Base-by-base conservation (phyloP, 2,113 vertebrate genomes). In the Etia nguti region DNA sequence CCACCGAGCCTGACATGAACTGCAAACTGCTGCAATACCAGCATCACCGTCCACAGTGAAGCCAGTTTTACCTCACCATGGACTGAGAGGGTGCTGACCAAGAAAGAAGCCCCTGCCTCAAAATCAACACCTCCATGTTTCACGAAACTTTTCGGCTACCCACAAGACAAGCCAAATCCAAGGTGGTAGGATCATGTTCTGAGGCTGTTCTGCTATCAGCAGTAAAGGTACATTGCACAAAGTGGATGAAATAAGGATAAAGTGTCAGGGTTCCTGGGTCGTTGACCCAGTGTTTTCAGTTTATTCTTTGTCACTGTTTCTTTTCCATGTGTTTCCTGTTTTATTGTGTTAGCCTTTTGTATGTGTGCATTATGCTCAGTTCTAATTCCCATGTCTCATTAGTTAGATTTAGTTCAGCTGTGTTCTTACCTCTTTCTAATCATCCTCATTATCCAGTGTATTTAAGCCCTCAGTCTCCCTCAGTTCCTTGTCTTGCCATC, bases 231-330 rank as follows among this genome's bases (percentile, higher is more conserved):
- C 59, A 65, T n/a, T n/a, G 10, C 20, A 41, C 6, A 68, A 41
- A 41, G 11, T 68, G 62, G 20, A 41, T 41, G 20, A 41, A 68
- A 68, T 41, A 2, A 68, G 62, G 20, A 68, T 41, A 5, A 38
- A 65, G 6, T 38, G 60, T 65, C 4, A n/a, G 60, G 34, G 8
- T 65, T 65, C 34, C 60, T 10, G 1, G 60, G 10, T 65, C 6
- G 1, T 5, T 36, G 31, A 36, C 0, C 10, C 0, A 62, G 31
- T 65, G 10, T n/a, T 36, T 65, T n/a, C 60, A 65, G 60, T 38
- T 38, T 36, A 62, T 62, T 65, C 2, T 36, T n/a, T n/a, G 31
- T 36, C 31, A 62, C 18, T 36, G 31, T 62, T 7, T 34, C 10
- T 34, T 62, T 62, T 60, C 59, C 1, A 3, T 18, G 9, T 6